Evolutionary conservation across 2,113 vertebrate species (phyloP).

Genomic region (Burhinus oedicnemus): DNA sequence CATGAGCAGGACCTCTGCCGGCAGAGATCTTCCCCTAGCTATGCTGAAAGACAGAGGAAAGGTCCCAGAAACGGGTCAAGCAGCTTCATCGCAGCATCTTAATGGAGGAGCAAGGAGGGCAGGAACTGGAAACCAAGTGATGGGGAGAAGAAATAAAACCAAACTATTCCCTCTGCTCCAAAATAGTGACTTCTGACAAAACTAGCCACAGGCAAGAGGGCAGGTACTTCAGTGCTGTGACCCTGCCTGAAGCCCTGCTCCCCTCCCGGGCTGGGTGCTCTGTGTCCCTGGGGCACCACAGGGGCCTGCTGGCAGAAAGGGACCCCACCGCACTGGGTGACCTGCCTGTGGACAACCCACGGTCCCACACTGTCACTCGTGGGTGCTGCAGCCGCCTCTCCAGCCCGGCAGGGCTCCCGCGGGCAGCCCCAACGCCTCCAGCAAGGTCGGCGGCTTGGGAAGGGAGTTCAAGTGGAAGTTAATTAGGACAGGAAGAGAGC

Average conservation of each 20-base stretch:
- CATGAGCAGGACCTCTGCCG: background rate
- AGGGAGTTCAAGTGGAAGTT: background rate
- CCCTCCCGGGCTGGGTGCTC: background rate
- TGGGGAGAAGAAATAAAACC: background rate
- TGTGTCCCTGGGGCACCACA: fast-evolving
- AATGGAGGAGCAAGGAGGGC: background rate
- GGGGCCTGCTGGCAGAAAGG: background rate
- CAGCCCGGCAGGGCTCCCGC: background rate
- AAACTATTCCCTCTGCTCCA: background rate
- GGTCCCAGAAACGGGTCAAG: background rate
- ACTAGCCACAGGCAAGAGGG: background rate
- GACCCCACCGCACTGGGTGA: fast-evolving
- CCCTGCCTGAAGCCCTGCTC: fast-evolving
- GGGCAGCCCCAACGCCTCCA: fast-evolving
- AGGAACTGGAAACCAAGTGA: background rate
- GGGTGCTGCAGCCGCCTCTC: background rate
- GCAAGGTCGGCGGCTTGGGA: fast-evolving
- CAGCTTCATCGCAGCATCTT: background rate
- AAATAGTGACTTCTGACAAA: background rate
- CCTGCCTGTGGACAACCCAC: background rate
- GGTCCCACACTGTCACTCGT: background rate
- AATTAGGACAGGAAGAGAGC: background rate
- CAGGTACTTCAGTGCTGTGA: background rate
- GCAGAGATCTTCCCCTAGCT: background rate
- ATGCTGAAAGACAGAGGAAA: background rate